phyloP scores from a whole-genome alignment of 1,140 invertebrate genomes.

The Callitettix versicolor region DNA sequence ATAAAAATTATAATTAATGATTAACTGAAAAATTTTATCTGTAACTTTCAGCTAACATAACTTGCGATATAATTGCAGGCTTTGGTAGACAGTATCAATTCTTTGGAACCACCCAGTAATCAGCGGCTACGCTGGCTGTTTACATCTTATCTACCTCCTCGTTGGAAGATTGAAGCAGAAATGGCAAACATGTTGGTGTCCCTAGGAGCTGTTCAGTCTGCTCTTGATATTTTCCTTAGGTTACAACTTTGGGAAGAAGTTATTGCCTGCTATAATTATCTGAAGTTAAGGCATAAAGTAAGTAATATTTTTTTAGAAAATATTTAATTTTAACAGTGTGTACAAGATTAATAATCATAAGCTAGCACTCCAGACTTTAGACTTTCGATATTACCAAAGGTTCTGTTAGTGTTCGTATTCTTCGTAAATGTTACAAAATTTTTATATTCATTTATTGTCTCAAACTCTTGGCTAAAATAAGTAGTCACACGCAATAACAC shows the following conservation, averaged over 20 bases:
- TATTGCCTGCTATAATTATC: constrained; percentile 75
- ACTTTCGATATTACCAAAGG: no score
- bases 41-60: no score
- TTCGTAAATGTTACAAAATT: no score
- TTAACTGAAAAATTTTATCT: not conserved
- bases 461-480: no score
- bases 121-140: constrained; percentile 46
- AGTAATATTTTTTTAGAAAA: no score
- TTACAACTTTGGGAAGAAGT: constrained; percentile 88
- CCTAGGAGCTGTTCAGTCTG: constrained; percentile 72
- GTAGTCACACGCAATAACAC: no score
- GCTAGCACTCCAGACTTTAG: no score
- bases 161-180: constrained; percentile 63
- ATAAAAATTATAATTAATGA: not conserved
- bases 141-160: constrained; percentile 43
- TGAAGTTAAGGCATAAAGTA: constrained; percentile 71
- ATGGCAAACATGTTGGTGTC: constrained; percentile 68
- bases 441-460: no score
- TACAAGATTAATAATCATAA: no score
- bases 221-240: constrained; percentile 71
- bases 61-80: constrained; percentile 47
- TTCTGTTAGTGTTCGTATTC: no score
- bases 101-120: constrained; percentile 32
- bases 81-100: constrained; percentile 49
- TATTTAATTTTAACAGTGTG: no score